Base-by-base conservation (phyloP, 2,888 invertebrate species). In the Neria commutata region DNA sequence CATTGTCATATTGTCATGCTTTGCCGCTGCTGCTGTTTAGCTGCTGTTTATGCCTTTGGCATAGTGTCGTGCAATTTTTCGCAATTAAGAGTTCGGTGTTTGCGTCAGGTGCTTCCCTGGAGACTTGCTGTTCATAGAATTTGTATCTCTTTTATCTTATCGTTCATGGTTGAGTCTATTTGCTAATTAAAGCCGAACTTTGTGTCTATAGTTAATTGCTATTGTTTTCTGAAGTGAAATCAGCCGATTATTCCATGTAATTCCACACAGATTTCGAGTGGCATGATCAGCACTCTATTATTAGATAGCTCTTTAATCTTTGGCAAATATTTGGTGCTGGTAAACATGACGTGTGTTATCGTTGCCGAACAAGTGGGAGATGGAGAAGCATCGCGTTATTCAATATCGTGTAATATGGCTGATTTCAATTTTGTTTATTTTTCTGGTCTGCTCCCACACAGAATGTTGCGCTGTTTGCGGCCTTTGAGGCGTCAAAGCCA, bases 401-500 rank as follows among this genome's bases (percentile, higher is more conserved):
- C 14, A 34, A 42, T 58, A 34, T 21, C 26, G 45, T 59, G 61
- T 34, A 49, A 26, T 26, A 8, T 14, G 4, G 3, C 11, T 60
- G 47, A 37, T 57, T 56, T 60, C 42, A 56, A 10, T 61, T 56
- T 59, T 45, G 48, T 34, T 62, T 47, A 2, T 54, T 37, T 24
- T 68, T 76, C n/a, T n/a, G n/a, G n/a, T n/a, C n/a, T n/a, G n/a
- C n/a, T n/a, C n/a, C n/a, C n/a, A n/a, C n/a, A 21, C 64, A 81
- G 81, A 77, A 77, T 81, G 74, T 70, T 81, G 63, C 75, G 78
- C 59, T 81, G 78, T 64, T 71, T 81, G 64, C 75, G 79, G 60
- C n/a, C n/a, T n/a, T n/a, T n/a, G n/a, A n/a, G n/a, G n/a, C n/a
- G n/a, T n/a, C n/a, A n/a, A n/a, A n/a, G n/a, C n/a, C 67, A 66